Conservation (phyloP, 2,888 invertebrate genomes). For the Hypena proboscidalis region DNA sequence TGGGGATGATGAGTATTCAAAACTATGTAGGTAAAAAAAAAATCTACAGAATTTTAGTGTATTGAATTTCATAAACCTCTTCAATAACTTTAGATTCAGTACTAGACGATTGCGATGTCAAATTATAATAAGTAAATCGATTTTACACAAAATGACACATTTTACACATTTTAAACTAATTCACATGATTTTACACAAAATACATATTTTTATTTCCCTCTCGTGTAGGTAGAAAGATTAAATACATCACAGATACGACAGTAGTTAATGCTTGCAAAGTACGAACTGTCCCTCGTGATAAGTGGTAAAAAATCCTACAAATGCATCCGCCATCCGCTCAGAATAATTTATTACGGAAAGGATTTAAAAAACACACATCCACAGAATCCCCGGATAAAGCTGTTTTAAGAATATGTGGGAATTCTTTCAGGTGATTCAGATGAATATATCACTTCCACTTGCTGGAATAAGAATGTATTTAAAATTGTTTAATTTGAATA, state of each 20-base stretch:
- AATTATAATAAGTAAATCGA: too few relatives aligned
- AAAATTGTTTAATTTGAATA: slow-evolving; percentile 26
- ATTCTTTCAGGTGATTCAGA: slow-evolving; percentile 69
- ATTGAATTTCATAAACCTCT: too few relatives aligned
- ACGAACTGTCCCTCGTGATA: slow-evolving; percentile 43
- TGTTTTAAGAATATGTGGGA: slow-evolving; percentile 80
- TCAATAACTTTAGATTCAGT: too few relatives aligned
- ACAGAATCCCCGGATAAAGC: slow-evolving; percentile 69
- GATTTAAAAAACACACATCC: slow-evolving; percentile 80
- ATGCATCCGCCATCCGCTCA: slow-evolving; percentile 63
- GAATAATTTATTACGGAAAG: slow-evolving; percentile 80
- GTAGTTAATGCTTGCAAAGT: slow-evolving; percentile 32
- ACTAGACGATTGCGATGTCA: too few relatives aligned
- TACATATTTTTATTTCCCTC: too few relatives aligned
- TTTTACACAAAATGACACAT: too few relatives aligned
- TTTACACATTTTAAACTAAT: too few relatives aligned
- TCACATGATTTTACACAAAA: too few relatives aligned
- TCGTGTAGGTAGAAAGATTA: background rate
- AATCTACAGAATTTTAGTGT: too few relatives aligned
- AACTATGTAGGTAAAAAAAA: too few relatives aligned
- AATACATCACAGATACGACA: slow-evolving; percentile 1
- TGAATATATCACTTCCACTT: slow-evolving; percentile 51
- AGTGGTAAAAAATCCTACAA: slow-evolving; percentile 61
- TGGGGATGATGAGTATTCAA: too few relatives aligned
- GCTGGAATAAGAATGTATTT: slow-evolving; percentile 28